Percentiles rank a stretch among this genome's conserved stretches.
Evolutionary conservation across 2,797 vertebrate species (phyloP).

Genomic region (Hafferia zeledoni): DNA sequence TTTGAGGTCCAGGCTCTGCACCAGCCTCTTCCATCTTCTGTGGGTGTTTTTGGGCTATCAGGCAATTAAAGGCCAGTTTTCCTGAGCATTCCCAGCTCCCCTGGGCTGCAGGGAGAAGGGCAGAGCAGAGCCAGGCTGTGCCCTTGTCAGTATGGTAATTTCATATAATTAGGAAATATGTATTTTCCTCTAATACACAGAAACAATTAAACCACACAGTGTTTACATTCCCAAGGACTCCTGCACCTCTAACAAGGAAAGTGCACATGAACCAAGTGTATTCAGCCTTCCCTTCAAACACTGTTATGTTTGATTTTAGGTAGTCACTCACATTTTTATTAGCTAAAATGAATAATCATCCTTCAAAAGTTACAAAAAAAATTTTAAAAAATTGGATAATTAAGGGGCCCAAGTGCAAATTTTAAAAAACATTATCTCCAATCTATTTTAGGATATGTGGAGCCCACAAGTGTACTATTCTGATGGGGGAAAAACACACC

Average conservation of each 20-base stretch:
- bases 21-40: not conserved
- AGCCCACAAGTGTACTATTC: slow-evolving; percentile 77
- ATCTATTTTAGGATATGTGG: slow-evolving; percentile 72
- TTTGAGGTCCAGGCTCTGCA: not conserved
- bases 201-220: not conserved
- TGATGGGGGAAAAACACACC: slow-evolving; percentile 67
- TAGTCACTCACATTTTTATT: not conserved
- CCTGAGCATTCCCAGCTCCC: not conserved
- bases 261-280: not conserved
- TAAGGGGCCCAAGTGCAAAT: slow-evolving; percentile 53
- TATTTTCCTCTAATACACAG: not conserved
- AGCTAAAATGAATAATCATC: slow-evolving; percentile 23
- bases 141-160: not conserved
- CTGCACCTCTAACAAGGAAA: not conserved
- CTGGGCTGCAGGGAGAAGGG: not conserved
- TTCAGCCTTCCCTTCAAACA: not conserved
- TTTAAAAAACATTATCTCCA: slow-evolving; percentile 45
- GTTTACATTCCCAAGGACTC: not conserved
- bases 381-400: slow-evolving; percentile 47
- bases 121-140: not conserved
- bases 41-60: not conserved
- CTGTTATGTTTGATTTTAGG: not conserved
- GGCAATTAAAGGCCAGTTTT: not conserved
- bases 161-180: not conserved
- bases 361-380: slow-evolving; percentile 54